These are phyloP conservation scores for Pemphigus obesinymphae DNA, from an alignment of 1,140 invertebrate genomes.

Conservation along the genomic window DNA sequence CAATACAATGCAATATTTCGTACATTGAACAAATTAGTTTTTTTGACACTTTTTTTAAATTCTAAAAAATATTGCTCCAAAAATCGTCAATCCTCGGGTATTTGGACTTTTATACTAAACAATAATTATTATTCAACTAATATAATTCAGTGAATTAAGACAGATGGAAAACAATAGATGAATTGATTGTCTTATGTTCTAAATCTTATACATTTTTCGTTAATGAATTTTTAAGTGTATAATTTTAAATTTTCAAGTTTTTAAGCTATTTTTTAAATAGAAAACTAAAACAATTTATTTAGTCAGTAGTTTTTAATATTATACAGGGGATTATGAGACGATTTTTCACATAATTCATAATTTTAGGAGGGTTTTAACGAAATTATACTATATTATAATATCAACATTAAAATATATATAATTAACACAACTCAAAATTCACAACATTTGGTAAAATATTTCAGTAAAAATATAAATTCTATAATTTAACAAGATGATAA, in stretches of 20 bases:
- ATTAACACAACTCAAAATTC: slow-evolving; percentile 8
- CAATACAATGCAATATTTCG: not conserved
- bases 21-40: not conserved
- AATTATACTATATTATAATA: not conserved
- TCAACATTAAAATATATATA: not conserved
- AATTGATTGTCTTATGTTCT: slow-evolving; percentile 25
- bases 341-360: not conserved
- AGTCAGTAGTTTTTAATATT: not conserved
- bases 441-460: slow-evolving; percentile 26
- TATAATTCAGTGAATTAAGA: not conserved
- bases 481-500: slow-evolving; percentile 7
- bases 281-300: not conserved
- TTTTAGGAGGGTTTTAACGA: not conserved
- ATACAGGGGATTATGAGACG: not conserved
- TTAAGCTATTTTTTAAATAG: not conserved
- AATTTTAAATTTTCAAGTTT: no score
- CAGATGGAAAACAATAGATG: not conserved
- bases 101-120: not conserved
- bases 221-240: not conserved
- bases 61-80: slow-evolving; percentile 8
- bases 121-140: not conserved
- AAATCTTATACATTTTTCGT: not conserved
- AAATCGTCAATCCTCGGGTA: slow-evolving; percentile 3
- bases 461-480: slow-evolving; percentile 28
- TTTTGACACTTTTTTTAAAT: not conserved